These are phyloP conservation scores for Tachuris rubrigastra DNA, from an alignment of 2,113 vertebrate genomes.

Conservation along the genomic window DNA sequence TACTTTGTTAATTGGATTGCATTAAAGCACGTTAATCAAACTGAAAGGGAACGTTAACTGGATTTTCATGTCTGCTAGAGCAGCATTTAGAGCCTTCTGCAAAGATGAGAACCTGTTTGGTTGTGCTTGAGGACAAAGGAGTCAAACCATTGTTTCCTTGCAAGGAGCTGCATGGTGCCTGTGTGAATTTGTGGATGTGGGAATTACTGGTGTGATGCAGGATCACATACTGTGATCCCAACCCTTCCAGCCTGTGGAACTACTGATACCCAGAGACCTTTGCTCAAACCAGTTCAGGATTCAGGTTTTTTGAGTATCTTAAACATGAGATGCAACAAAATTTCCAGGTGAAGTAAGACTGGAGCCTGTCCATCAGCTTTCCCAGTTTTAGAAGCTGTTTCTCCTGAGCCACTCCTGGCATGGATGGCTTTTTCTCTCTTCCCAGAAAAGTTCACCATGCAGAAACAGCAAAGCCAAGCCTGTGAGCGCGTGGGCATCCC, in stretches of 20 bases:
- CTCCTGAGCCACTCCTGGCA: not conserved
- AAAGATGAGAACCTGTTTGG: not conserved
- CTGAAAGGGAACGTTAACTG: constrained; percentile 5
- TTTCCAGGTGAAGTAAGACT: not conserved
- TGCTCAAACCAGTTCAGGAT: not conserved
- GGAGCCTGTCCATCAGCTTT: not conserved
- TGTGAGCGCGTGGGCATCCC: not conserved
- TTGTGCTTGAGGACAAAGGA: not conserved
- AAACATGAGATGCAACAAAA: not conserved
- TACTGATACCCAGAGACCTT: not conserved
- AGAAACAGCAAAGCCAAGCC: not conserved
- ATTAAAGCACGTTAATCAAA: constrained; percentile 47
- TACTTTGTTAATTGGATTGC: constrained; percentile 54
- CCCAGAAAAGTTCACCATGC: not conserved
- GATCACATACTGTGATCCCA: not conserved
- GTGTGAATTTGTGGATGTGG: not conserved
- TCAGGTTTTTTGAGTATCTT: not conserved
- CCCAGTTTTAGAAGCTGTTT: not conserved
- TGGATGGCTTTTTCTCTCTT: not conserved
- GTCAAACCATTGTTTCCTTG: not conserved
- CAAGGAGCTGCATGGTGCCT: not conserved
- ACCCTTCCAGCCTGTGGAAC: not conserved
- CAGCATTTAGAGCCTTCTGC: not conserved
- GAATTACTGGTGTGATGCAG: not conserved
- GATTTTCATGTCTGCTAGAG: not conserved